Conservation (phyloP, 2,888 invertebrate species). For the Ferrisia virgata region DNA sequence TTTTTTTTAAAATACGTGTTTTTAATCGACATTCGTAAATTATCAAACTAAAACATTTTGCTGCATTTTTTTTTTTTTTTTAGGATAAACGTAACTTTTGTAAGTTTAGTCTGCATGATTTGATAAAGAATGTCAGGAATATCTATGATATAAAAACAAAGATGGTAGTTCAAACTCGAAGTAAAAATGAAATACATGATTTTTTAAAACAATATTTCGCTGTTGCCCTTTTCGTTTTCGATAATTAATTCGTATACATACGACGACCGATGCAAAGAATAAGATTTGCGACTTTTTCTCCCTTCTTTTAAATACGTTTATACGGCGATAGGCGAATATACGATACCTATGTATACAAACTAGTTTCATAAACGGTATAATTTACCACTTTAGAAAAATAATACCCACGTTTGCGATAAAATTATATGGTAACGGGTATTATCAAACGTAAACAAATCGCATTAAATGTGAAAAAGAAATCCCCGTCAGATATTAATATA, state of each 20-base stretch:
- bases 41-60: too few relatives aligned
- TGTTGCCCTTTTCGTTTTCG: background rate
- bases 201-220: background rate
- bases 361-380: constrained; percentile 16
- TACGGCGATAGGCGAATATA: background rate
- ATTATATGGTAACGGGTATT: background rate
- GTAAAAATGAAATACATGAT: background rate
- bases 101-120: too few relatives aligned
- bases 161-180: too few relatives aligned
- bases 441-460: background rate
- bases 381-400: constrained; percentile 3
- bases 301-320: background rate
- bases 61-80: too few relatives aligned
- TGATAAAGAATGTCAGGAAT: too few relatives aligned
- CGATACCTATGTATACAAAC: background rate
- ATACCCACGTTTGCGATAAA: background rate
- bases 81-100: too few relatives aligned
- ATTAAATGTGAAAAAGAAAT: background rate
- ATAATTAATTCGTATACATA: background rate
- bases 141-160: too few relatives aligned
- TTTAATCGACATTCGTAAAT: too few relatives aligned
- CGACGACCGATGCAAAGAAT: background rate
- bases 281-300: background rate
- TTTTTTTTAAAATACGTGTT: too few relatives aligned
- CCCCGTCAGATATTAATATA: background rate